Conservation (phyloP, 2,113 vertebrate genomes). For the Motacilla alba region DNA sequence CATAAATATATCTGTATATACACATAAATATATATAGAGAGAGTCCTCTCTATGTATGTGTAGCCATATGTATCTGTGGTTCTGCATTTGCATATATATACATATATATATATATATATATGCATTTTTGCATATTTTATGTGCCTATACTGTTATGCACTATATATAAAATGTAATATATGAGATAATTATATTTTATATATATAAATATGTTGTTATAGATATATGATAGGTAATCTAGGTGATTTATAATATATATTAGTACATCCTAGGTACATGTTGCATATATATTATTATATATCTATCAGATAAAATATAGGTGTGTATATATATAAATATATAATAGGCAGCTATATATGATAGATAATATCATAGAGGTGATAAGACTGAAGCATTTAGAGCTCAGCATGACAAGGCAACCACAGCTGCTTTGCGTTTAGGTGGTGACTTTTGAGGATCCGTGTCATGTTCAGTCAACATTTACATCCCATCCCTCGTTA, state of each 20-base stretch:
- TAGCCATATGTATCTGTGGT: neutral
- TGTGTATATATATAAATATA: neutral
- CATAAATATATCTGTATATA: neutral
- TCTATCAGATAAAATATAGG: neutral
- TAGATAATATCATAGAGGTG: neutral
- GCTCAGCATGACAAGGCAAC: neutral
- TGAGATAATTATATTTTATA: neutral
- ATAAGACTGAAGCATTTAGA: neutral
- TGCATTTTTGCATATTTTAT: neutral
- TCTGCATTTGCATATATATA: neutral
- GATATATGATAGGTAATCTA: neutral
- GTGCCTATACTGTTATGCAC: neutral
- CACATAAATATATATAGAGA: neutral
- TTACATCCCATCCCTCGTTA: neutral
- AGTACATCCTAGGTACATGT: neutral
- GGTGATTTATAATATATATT: neutral
- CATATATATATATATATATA: neutral
- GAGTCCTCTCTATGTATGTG: neutral
- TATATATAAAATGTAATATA: neutral
- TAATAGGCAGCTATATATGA: neutral
- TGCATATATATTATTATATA: neutral
- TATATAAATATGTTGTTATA: neutral
- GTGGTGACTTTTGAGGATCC: neutral
- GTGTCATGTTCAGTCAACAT: neutral
- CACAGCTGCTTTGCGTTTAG: neutral